These are phyloP conservation scores for Acrocephalus kingi DNA, from an alignment of 2,113 vertebrate genomes.

Conservation along the genomic window DNA sequence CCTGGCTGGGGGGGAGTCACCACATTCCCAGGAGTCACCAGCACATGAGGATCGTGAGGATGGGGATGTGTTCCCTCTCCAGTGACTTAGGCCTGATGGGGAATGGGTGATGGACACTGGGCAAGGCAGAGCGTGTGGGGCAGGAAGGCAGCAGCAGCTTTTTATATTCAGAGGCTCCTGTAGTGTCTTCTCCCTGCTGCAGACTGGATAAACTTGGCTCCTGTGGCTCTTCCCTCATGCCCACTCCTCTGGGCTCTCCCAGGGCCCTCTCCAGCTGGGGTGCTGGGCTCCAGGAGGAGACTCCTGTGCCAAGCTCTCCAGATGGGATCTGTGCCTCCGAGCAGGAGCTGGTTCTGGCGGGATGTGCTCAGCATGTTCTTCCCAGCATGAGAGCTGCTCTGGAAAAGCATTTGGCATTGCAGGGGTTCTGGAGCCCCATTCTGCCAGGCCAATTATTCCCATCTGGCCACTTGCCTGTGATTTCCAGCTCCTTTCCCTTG, in stretches of 20 bases:
- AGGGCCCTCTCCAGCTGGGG: not conserved
- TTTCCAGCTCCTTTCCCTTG: not conserved
- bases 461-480: not conserved
- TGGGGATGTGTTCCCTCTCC: rapidly evolving
- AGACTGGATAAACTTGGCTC: not conserved
- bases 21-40: not conserved
- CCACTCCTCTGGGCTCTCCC: not conserved
- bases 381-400: not conserved
- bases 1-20: not conserved
- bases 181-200: rapidly evolving
- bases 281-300: not conserved
- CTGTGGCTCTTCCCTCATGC: not conserved
- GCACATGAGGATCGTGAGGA: rapidly evolving
- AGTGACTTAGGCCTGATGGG: not conserved
- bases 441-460: not conserved
- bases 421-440: rapidly evolving
- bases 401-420: not conserved
- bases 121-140: not conserved
- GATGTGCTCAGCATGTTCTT: not conserved
- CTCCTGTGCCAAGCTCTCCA: not conserved
- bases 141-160: not conserved
- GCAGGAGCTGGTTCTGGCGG: not conserved
- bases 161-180: not conserved
- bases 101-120: not conserved
- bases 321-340: not conserved